Evolutionary conservation across 2,888 invertebrate species (phyloP).

Genomic region (Agrochola lota): DNA sequence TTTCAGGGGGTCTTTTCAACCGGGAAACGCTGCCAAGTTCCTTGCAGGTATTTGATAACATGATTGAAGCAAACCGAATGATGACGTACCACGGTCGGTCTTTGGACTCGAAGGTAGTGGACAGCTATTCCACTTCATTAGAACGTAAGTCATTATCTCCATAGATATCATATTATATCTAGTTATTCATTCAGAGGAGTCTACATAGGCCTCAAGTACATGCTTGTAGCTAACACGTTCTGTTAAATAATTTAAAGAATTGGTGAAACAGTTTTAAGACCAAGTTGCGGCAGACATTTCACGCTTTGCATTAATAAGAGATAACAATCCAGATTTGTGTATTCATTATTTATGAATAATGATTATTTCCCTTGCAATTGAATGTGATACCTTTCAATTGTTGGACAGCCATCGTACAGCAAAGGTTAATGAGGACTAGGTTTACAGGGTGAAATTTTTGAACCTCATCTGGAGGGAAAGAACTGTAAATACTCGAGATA

Average conservation of each 20-base stretch:
- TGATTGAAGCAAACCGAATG: conserved; percentile 71
- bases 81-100: conserved; percentile 77
- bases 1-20: conserved; percentile 89
- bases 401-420: not conserved
- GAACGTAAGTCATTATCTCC: conserved; percentile 76
- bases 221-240: not conserved
- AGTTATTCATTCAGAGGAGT: not conserved
- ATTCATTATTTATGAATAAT: not conserved
- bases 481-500: no score
- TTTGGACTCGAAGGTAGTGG: conserved; percentile 75
- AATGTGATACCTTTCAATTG: not conserved
- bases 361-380: not conserved
- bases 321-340: no score
- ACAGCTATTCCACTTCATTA: conserved; percentile 84
- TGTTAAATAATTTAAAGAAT: not conserved
- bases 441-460: no score
- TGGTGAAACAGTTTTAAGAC: not conserved
- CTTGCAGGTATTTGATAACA: conserved; percentile 76
- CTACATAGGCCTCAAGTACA: not conserved
- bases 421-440: not conserved
- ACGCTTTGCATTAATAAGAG: no score
- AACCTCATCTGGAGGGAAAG: no score
- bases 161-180: not conserved
- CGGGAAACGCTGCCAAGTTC: conserved; percentile 74
- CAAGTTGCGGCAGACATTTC: not conserved